Percentiles rank a stretch among this genome's conserved stretches.
phyloP scores from a whole-genome alignment of 2,797 vertebrate genomes.

The Coccyzus lansbergi region DNA sequence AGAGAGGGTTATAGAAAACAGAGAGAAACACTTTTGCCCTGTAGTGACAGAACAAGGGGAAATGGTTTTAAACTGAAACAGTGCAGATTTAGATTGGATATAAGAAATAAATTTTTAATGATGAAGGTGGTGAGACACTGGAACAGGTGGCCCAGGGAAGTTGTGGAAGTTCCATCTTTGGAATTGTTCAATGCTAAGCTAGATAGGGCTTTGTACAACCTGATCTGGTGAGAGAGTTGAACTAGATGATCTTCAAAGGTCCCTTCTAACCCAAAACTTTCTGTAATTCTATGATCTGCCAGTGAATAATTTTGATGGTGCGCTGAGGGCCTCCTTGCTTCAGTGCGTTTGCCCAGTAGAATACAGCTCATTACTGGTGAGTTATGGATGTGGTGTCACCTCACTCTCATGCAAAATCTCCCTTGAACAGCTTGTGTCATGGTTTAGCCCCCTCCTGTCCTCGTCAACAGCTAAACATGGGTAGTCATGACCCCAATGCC shows the following conservation, averaged over 20 bases:
- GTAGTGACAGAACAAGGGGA: background rate
- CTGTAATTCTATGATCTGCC: background rate
- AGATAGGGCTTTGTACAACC: no score
- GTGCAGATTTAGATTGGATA: background rate
- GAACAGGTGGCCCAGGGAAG: no score
- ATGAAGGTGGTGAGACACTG: no score
- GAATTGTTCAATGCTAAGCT: no score
- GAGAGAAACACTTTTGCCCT: background rate
- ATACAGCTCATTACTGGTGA: background rate
- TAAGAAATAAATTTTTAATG: no score
- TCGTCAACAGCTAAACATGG: no score
- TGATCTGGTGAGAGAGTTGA: no score
- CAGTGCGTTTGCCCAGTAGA: background rate
- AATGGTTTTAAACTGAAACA: background rate
- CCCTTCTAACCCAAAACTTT: background rate
- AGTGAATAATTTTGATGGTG: background rate
- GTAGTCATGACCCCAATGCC: no score
- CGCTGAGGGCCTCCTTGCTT: fast-evolving
- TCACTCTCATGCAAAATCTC: background rate
- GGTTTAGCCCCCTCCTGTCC: no score
- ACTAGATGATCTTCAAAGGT: background rate
- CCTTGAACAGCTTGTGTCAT: background rate
- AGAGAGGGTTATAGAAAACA: background rate
- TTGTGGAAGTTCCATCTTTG: no score
- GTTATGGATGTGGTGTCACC: background rate